Evolutionary conservation across 2,888 invertebrate species (phyloP), one percentile per base, ranked within the genome.

Genomic region (Drosophila flavopinicola): DNA sequence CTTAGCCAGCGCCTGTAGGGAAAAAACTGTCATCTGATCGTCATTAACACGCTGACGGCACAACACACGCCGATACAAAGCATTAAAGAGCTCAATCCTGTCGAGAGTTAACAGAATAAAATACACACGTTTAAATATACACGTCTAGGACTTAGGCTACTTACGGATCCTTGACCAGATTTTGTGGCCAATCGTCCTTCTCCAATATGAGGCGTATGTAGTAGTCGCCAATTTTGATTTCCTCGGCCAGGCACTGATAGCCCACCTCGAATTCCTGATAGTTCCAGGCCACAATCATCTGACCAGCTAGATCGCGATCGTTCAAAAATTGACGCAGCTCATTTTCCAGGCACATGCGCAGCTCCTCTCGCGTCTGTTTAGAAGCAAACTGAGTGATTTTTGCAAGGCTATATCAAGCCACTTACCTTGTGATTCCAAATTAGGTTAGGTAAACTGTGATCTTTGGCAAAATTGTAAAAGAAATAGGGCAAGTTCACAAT

Each of bases 181-280:
- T 95, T 91, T 96, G 94, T 72, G 95, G 95, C 89, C 94, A 94
- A 83, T 96, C 95, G 85, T 96, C 95, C 92, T 98, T 97, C 90
- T 99, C 98, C 52, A 99, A 92, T 71, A 99, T 93, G 85, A 99
- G 93, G 77, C 99, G 93, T 75, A 99, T 93, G 91, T 98, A 99
- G 92, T 99, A 99, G 91, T 99, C 99, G 11, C 99, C 99, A 83
- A 99, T 99, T 92, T 97, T 97, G 74, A 99, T 97, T 92, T 99
- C 99, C 83, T 98, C 98, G 56, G 96, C 95, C 70, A 99, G 93
- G 87, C 98, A 98, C 72, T 96, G 95, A 92, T 99, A 99, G 86
- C 95, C 94, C 10, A 99, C 94, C 92, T 98, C 97, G 89, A 99
- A 97, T 91, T 99, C 99, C 33, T 96, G 95, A 92, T 99, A 98